phyloP scores from a whole-genome alignment of 2,888 invertebrate genomes.

The Hyposoter didymator region DNA sequence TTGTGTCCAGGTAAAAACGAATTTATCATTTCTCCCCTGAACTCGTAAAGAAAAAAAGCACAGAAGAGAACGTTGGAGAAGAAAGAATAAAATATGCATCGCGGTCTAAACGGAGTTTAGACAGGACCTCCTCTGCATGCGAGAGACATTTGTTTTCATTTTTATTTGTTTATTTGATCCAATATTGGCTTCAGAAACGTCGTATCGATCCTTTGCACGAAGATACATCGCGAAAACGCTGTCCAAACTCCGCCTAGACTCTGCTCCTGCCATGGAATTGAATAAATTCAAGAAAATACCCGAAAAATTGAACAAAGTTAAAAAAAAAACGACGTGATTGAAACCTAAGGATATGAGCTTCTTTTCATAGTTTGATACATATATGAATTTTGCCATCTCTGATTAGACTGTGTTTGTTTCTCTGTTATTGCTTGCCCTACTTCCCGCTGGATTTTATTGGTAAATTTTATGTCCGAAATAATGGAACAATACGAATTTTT shows the following conservation, averaged over 20 bases:
- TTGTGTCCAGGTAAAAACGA: conserved; percentile 92
- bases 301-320: not conserved
- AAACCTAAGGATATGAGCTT: conserved; percentile 36
- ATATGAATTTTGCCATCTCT: conserved; percentile 76
- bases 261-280: conserved; percentile 63
- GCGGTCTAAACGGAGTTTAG: conserved; percentile 80
- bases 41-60: conserved; percentile 17
- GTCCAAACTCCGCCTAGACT: conserved; percentile 81
- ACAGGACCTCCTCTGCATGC: conserved; percentile 78
- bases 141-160: conserved; percentile 68
- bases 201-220: conserved; percentile 38
- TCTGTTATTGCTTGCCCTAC: conserved; percentile 84
- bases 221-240: conserved; percentile 68
- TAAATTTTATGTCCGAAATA: conserved; percentile 84
- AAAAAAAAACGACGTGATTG: conserved; percentile 1
- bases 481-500: conserved; percentile 67
- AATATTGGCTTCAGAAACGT: conserved; percentile 46
- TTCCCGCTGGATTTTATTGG: conserved; percentile 84
- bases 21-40: conserved; percentile 12
- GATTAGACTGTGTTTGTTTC: conserved; percentile 83
- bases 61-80: conserved; percentile 11
- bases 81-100: not conserved
- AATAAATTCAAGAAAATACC: not conserved
- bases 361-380: conserved; percentile 42
- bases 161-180: conserved; percentile 48